Evolutionary conservation across 2,113 vertebrate species (phyloP).

Genomic region (Takifugu flavidus): DNA sequence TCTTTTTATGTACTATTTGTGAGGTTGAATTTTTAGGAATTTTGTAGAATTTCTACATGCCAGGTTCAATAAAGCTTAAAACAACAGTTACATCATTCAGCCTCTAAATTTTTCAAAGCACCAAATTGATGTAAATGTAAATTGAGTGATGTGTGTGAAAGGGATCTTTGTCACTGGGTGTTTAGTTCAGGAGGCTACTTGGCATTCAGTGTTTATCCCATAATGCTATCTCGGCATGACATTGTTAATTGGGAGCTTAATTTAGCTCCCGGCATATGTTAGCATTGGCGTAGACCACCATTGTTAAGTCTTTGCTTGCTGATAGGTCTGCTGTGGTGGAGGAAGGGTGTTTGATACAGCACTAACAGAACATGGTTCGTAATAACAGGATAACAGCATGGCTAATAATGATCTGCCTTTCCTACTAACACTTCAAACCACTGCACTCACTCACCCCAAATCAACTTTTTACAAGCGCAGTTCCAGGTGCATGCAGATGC

Average conservation of each 20-base stretch:
- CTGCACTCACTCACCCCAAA: too few relatives aligned
- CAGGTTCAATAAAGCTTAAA: neutral
- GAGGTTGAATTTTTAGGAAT: neutral
- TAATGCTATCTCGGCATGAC: constrained; percentile 72
- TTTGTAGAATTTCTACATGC: neutral
- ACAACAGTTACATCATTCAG: neutral
- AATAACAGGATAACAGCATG: neutral
- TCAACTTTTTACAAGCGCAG: neutral
- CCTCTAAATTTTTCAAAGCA: constrained; percentile 1
- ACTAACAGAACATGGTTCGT: constrained; percentile 18
- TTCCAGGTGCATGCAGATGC: too few relatives aligned
- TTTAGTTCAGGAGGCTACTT: constrained; percentile 62
- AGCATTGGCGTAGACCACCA: constrained; percentile 68
- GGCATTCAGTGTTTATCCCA: constrained; percentile 70
- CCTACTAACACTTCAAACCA: neutral
- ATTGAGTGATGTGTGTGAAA: constrained; percentile 29
- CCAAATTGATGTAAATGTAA: constrained; percentile 7
- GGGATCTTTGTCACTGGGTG: constrained; percentile 36
- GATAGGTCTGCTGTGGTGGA: constrained; percentile 50
- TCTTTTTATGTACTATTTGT: too few relatives aligned
- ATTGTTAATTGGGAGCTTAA: constrained; percentile 77
- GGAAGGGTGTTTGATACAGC: constrained; percentile 50
- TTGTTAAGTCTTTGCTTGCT: constrained; percentile 62
- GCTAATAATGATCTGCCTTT: neutral
- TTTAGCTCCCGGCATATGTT: constrained; percentile 77